These are phyloP conservation scores for Megaleporinus macrocephalus DNA, from an alignment of 2,113 vertebrate species.

Conservation along the genomic window DNA sequence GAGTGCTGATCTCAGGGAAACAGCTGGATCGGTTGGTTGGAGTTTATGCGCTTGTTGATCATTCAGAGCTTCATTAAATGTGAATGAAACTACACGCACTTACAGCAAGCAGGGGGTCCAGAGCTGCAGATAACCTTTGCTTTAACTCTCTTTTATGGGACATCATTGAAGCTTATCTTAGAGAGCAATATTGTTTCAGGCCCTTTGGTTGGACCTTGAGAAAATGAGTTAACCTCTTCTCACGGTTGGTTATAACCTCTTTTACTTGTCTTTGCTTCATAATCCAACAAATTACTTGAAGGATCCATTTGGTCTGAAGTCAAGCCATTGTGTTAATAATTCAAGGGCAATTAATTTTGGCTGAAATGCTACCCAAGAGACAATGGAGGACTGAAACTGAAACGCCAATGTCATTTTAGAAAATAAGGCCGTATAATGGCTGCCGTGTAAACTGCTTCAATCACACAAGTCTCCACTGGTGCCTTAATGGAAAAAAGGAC, in stretches of 20 bases:
- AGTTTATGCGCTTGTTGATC: background rate
- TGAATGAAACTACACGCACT: background rate
- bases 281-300: constrained; percentile 20
- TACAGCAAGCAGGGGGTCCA: background rate
- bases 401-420: constrained; percentile 19
- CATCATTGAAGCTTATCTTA: background rate
- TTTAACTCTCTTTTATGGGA: background rate
- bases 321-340: constrained; percentile 63
- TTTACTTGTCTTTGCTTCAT: constrained; percentile 30
- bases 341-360: constrained; percentile 70
- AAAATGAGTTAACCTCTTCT: constrained; percentile 28
- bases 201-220: constrained; percentile 6
- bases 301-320: constrained; percentile 1
- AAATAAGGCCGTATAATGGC: background rate
- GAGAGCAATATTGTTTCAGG: constrained; percentile 8
- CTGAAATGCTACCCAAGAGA: constrained; percentile 57
- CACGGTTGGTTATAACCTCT: background rate
- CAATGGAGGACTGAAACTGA: constrained; percentile 35
- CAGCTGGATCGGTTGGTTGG: background rate
- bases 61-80: background rate
- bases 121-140: background rate
- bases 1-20: background rate
- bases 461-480: constrained; percentile 41
- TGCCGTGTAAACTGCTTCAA: constrained; percentile 24
- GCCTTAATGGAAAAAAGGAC: constrained; percentile 10